Conservation (phyloP, 2,888 invertebrate species). For the Epinotia demarniana region DNA sequence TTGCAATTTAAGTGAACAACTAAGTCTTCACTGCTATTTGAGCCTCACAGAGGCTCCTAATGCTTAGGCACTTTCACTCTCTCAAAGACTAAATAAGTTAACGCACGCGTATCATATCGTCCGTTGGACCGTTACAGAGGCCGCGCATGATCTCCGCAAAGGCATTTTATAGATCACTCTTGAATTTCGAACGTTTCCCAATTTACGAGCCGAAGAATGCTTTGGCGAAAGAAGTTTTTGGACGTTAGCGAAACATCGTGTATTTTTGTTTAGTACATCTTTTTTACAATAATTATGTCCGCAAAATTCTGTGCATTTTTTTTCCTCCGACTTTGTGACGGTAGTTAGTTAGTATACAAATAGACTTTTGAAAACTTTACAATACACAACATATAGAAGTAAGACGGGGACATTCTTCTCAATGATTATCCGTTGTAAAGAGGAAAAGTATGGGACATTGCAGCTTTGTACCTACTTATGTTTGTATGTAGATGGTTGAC, state of each 20-base stretch:
- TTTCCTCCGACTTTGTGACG: too few relatives aligned
- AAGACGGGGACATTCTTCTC: too few relatives aligned
- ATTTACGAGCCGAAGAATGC: background rate
- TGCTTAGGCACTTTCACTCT: slow-evolving; percentile 49
- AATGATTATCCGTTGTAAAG: too few relatives aligned
- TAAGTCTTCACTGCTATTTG: background rate
- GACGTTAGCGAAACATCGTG: background rate
- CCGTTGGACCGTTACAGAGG: slow-evolving; percentile 75
- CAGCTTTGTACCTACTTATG: too few relatives aligned
- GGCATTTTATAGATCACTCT: slow-evolving; percentile 59
- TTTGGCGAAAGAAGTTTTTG: background rate
- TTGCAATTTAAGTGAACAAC: background rate
- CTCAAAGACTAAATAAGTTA: slow-evolving; percentile 48
- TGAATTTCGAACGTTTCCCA: slow-evolving; percentile 54
- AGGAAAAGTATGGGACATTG: too few relatives aligned
- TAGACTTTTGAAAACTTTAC: background rate
- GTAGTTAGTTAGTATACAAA: background rate
- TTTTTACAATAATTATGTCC: background rate
- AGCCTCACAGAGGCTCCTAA: slow-evolving; percentile 40
- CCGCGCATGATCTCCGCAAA: slow-evolving; percentile 65
- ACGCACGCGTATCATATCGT: slow-evolving; percentile 63
- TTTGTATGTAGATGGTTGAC: too few relatives aligned
- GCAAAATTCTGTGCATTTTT: background rate
- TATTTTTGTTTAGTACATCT: background rate
- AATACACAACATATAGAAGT: background rate